Conservation (phyloP, 2,113 vertebrate species). For the Aldabrachelys gigantea region DNA sequence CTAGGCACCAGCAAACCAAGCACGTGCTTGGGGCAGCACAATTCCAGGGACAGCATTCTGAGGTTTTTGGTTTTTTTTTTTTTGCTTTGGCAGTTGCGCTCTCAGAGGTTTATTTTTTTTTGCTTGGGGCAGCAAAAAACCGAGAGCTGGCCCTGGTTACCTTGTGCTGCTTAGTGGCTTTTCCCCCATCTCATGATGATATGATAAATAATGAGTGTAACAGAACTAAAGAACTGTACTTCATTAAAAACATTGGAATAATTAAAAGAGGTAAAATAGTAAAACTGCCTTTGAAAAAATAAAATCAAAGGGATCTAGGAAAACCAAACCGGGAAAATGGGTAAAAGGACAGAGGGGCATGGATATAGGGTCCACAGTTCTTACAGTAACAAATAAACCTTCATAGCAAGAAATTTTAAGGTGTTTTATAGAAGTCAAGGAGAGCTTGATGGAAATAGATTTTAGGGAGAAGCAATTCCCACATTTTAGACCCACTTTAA, state of each 20-base stretch:
- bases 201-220: not conserved
- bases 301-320: not conserved
- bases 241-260: not conserved
- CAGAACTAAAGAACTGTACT: not conserved
- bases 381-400: not conserved
- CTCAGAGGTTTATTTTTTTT: no score
- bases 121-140: no score
- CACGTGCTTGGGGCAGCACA: no score
- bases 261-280: not conserved
- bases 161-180: not conserved
- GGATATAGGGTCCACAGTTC: not conserved
- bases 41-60: no score
- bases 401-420: not conserved
- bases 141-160: not conserved
- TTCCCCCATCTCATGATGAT: not conserved
- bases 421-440: not conserved
- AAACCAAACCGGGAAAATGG: not conserved
- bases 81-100: no score
- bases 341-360: not conserved
- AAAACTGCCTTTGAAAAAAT: not conserved
- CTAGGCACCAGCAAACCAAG: no score
- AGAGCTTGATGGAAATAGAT: not conserved
- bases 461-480: not conserved
- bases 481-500: not conserved
- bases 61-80: no score